A percentile compares a stretch with the other conserved stretches of the same genome.
These are phyloP conservation scores for Agrilus cyanescens DNA, from an alignment of 2,888 invertebrate genomes.

Conservation along the genomic window DNA sequence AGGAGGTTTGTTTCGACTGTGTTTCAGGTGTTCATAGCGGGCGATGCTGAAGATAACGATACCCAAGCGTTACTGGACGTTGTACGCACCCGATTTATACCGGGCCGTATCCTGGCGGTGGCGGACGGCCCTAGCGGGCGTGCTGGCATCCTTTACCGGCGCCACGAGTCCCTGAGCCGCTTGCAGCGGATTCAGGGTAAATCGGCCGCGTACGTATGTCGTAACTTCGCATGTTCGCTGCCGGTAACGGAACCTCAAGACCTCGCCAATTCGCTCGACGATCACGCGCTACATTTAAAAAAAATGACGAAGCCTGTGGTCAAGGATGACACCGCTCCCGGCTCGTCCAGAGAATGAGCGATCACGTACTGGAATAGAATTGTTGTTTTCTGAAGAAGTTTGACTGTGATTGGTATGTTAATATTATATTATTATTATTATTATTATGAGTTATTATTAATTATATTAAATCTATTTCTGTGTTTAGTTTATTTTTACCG, in stretches of 20 bases:
- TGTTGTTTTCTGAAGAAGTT: too few relatives aligned
- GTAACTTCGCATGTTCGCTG: conserved; percentile 60
- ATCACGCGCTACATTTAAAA: background rate
- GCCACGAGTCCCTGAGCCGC: conserved; percentile 36
- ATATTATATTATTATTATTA: too few relatives aligned
- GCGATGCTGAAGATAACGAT: conserved; percentile 49
- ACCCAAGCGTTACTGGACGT: conserved; percentile 54
- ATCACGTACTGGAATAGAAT: too few relatives aligned
- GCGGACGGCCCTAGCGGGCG: conserved; percentile 44
- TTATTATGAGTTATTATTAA: too few relatives aligned
- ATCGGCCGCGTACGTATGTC: conserved; percentile 68
- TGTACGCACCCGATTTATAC: conserved; percentile 52
- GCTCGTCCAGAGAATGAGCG: too few relatives aligned
- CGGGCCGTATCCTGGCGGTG: conserved; percentile 56
- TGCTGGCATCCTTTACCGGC: conserved; percentile 27
- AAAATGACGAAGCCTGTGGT: too few relatives aligned
- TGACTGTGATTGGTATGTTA: too few relatives aligned
- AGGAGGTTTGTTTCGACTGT: background rate
- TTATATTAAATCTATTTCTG: too few relatives aligned
- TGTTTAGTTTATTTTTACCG: too few relatives aligned
- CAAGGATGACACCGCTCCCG: too few relatives aligned
- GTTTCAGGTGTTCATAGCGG: conserved; percentile 53
- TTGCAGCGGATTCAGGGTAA: conserved; percentile 42
- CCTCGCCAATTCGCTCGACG: conserved; percentile 42
- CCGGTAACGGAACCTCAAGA: conserved; percentile 59